phyloP scores from a whole-genome alignment of 2,113 vertebrate genomes.

The Dicerorhinus sumatrensis region DNA sequence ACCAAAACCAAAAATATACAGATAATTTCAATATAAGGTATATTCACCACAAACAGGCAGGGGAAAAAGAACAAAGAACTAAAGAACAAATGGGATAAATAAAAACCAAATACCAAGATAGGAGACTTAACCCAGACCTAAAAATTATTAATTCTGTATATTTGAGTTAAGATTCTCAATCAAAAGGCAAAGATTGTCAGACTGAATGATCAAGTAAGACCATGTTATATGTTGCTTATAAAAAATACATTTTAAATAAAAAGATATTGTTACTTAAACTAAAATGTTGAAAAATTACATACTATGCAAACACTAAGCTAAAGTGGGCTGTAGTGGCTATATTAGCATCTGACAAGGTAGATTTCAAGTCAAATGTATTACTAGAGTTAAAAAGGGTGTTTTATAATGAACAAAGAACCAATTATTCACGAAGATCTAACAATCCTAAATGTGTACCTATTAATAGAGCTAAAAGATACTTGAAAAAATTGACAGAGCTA shows the following conservation, averaged over 20 bases:
- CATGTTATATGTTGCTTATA: background rate
- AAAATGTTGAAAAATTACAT: background rate
- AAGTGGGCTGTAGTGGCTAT: background rate
- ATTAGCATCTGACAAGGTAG: background rate
- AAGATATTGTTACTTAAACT: background rate
- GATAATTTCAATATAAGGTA: background rate
- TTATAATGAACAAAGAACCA: background rate
- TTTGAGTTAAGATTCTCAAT: background rate
- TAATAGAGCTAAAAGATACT: background rate
- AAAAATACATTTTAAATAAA: background rate
- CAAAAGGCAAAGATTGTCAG: background rate
- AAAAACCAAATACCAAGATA: background rate
- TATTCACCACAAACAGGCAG: background rate
- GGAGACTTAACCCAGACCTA: background rate
- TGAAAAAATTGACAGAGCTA: background rate
- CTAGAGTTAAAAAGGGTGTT: background rate
- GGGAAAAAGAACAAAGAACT: background rate
- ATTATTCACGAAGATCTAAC: background rate
- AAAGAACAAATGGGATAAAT: background rate
- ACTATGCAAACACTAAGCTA: background rate
- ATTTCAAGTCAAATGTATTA: background rate
- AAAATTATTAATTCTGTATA: background rate
- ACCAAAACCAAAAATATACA: background rate
- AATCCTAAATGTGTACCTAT: background rate
- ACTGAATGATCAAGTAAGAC: background rate